Evolutionary conservation across 2,113 vertebrate genomes (phyloP).

Genomic region (Tringa solitaria): DNA sequence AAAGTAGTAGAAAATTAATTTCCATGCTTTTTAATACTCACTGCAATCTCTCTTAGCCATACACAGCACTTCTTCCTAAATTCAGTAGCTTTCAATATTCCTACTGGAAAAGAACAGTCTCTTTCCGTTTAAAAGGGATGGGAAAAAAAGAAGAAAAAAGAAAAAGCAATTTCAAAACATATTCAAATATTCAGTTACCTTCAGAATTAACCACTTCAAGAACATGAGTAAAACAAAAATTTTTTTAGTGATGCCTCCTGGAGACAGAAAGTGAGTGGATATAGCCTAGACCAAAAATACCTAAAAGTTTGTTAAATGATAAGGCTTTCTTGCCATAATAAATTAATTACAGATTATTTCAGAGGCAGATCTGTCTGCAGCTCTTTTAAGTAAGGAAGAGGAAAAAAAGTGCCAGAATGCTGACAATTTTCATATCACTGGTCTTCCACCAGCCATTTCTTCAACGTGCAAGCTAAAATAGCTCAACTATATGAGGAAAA

Average conservation of each 20-base stretch:
- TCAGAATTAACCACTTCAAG: not conserved
- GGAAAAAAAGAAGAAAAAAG: not conserved
- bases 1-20: not conserved
- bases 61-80: slow-evolving; percentile 80
- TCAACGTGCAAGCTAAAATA: not conserved
- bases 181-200: not conserved
- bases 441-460: not conserved
- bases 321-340: not conserved
- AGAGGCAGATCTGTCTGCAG: not conserved
- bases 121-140: slow-evolving; percentile 49
- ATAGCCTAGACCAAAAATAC: not conserved
- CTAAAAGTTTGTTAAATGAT: not conserved
- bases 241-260: not conserved
- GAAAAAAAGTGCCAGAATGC: rapidly evolving
- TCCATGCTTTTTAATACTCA: slow-evolving; percentile 68
- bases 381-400: not conserved
- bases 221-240: not conserved
- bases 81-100: not conserved
- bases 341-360: not conserved
- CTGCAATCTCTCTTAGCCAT: slow-evolving; percentile 86
- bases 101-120: slow-evolving; percentile 68
- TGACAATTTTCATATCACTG: rapidly evolving
- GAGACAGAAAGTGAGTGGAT: not conserved
- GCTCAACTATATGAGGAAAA: not conserved
- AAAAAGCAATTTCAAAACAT: not conserved